A percentile compares a stretch with the other conserved stretches of the same genome.
Evolutionary conservation across 1,140 invertebrate genomes (phyloP).

Genomic region (Ridgeia piscesae): DNA sequence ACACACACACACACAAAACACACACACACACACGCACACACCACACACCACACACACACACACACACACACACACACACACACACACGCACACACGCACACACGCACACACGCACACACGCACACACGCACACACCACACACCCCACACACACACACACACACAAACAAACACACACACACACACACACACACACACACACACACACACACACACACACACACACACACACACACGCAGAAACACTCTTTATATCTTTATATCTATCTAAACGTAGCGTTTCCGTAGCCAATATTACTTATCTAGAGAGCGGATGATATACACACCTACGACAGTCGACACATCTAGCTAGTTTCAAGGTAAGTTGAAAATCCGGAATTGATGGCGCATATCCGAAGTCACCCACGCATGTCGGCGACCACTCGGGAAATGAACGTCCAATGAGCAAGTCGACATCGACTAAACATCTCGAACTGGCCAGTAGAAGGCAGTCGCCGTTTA

Average conservation of each 20-base stretch:
- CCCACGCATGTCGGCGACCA: background rate
- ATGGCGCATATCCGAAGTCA: background rate
- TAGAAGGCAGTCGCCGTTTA: background rate
- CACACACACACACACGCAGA: too few species aligned
- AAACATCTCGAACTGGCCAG: background rate
- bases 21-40: too few species aligned
- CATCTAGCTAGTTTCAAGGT: background rate
- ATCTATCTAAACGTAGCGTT: too few species aligned
- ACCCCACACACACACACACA: too few species aligned
- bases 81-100: slow-evolving; percentile 19
- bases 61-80: slow-evolving; percentile 13
- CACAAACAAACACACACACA: too few species aligned
- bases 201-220: background rate
- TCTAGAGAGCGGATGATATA: background rate
- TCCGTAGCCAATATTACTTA: too few species aligned
- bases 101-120: slow-evolving; percentile 21
- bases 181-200: slow-evolving; percentile 23
- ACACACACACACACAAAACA: too few species aligned
- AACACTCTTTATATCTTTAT: too few species aligned
- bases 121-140: too few species aligned
- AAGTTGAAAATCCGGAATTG: background rate
- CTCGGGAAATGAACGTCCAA: background rate
- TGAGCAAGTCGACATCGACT: background rate
- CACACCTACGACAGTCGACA: background rate
- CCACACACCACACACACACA: too few species aligned